Conservation (phyloP, 2,888 invertebrate species). For the Drosophila anceps region DNA sequence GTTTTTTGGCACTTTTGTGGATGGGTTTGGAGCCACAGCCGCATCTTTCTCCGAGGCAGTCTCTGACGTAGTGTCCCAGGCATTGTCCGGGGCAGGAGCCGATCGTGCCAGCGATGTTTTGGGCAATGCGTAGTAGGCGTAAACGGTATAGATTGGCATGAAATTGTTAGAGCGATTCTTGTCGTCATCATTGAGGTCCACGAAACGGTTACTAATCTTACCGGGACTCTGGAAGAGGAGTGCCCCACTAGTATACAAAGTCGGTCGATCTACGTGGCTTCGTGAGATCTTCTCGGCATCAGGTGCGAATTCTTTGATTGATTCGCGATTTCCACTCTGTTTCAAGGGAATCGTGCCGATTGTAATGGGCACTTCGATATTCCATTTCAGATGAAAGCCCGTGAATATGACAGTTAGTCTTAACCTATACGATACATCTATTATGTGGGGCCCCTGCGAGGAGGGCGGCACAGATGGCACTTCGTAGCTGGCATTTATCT, state of each 20-base stretch:
- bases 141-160: not conserved
- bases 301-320: not conserved
- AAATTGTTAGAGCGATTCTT: not conserved
- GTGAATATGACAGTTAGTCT: not conserved
- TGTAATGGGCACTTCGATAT: not conserved
- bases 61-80: not conserved
- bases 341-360: constrained; percentile 4
- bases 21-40: too few species aligned
- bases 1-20: not conserved
- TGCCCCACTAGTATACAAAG: not conserved
- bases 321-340: not conserved
- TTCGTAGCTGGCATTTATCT: not conserved
- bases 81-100: accelerated
- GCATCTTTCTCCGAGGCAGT: not conserved
- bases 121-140: not conserved
- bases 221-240: not conserved
- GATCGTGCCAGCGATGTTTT: not conserved
- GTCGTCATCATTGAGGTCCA: not conserved
- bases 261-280: not conserved
- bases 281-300: not conserved
- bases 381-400: constrained; percentile 3
- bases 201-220: not conserved
- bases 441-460: not conserved
- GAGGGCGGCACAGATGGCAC: not conserved
- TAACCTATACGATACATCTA: not conserved